phyloP scores from a whole-genome alignment of 2,797 vertebrate genomes.

The Micromesistius poutassou region DNA sequence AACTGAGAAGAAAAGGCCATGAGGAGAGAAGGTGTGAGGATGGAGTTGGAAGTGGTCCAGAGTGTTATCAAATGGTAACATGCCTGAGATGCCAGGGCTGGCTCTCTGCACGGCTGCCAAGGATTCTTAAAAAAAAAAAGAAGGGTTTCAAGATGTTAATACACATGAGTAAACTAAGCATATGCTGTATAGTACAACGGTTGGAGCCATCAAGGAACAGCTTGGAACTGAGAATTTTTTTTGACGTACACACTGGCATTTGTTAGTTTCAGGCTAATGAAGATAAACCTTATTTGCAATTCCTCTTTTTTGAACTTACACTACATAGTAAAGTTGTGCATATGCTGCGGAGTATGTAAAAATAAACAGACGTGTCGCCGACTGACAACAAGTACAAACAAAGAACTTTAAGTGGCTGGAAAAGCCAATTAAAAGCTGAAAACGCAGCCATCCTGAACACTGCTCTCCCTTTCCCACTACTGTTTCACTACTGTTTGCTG shows the following conservation, averaged over 20 bases:
- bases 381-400: background rate
- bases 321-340: background rate
- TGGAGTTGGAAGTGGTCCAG: background rate
- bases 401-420: background rate
- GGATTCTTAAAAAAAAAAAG: background rate
- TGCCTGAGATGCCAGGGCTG: conserved; percentile 8
- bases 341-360: background rate
- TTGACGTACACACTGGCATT: background rate
- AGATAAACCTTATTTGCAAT: background rate
- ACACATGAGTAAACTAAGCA: background rate
- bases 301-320: background rate
- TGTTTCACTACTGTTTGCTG: background rate
- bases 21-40: background rate
- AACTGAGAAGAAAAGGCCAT: background rate
- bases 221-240: background rate
- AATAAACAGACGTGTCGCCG: background rate
- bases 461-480: background rate
- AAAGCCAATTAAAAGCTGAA: background rate
- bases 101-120: conserved; percentile 16
- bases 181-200: background rate
- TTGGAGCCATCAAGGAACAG: background rate
- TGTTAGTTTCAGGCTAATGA: background rate
- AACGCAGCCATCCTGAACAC: background rate
- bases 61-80: background rate
- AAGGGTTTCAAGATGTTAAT: background rate